phyloP scores from a whole-genome alignment of 2,797 vertebrate genomes.

The Pterois miles region DNA sequence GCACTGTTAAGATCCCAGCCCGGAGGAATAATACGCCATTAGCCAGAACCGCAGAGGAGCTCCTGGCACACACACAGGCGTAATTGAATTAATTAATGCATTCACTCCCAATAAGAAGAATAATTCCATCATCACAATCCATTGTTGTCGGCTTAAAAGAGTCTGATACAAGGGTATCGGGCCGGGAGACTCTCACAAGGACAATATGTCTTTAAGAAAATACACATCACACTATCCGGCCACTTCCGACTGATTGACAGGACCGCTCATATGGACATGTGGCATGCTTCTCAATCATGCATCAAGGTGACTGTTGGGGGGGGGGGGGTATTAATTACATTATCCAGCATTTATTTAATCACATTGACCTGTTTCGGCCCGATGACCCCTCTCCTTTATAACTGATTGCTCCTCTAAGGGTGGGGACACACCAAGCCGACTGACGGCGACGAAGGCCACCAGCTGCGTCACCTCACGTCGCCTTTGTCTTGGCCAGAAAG shows the following conservation, averaged over 20 bases:
- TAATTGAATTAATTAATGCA: slow-evolving; percentile 71
- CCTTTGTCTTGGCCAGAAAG: too few species aligned
- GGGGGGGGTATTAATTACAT: slow-evolving; percentile 61
- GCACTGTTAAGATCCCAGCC: slow-evolving; percentile 50
- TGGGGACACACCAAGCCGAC: too few species aligned
- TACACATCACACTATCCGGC: background rate
- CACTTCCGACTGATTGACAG: slow-evolving; percentile 56
- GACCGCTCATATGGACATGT: slow-evolving; percentile 25
- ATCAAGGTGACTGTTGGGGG: slow-evolving; percentile 70
- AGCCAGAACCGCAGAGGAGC: slow-evolving; percentile 47
- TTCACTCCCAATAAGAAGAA: slow-evolving; percentile 47
- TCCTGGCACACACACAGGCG: slow-evolving; percentile 24
- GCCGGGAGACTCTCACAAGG: slow-evolving; percentile 52
- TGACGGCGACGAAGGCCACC: too few species aligned
- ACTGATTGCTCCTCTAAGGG: slow-evolving; percentile 52
- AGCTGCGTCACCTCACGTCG: too few species aligned
- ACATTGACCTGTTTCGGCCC: slow-evolving; percentile 47
- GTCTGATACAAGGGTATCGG: slow-evolving; percentile 26
- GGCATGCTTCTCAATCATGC: slow-evolving; percentile 54
- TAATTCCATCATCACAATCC: slow-evolving; percentile 62
- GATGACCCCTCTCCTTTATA: slow-evolving; percentile 42
- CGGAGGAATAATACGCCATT: slow-evolving; percentile 64
- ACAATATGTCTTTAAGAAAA: slow-evolving; percentile 43
- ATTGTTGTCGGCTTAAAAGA: slow-evolving; percentile 61
- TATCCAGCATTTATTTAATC: slow-evolving; percentile 62